Evolutionary conservation across 1,140 invertebrate species (phyloP).

Genomic region (Drosophila santomea): DNA sequence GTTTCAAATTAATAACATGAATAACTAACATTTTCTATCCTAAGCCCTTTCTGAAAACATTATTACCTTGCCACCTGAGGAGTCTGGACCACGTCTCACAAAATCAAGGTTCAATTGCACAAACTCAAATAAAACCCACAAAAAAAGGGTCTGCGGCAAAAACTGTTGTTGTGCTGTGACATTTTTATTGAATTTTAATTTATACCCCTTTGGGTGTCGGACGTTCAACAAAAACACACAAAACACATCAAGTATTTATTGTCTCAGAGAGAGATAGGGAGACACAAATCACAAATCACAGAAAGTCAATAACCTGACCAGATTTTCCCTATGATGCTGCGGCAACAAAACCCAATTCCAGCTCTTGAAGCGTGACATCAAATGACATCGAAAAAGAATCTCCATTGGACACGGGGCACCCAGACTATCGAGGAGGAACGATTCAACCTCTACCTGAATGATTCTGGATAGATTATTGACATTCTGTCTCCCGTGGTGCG

Average conservation of each 20-base stretch:
- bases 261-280: conserved; percentile 23
- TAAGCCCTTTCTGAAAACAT: not conserved
- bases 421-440: not conserved
- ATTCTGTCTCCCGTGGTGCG: conserved; percentile 38
- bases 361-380: conserved; percentile 75
- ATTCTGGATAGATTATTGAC: conserved; percentile 36
- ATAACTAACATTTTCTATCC: not conserved
- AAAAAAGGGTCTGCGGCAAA: conserved; percentile 16
- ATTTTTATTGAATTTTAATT: conserved; percentile 83
- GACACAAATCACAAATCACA: conserved; percentile 45
- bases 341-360: conserved; percentile 64
- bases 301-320: conserved; percentile 73
- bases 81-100: conserved; percentile 6
- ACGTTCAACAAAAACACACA: conserved; percentile 35
- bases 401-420: conserved; percentile 53
- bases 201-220: conserved; percentile 59
- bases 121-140: conserved; percentile 19
- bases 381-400: conserved; percentile 66
- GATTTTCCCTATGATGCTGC: conserved; percentile 36
- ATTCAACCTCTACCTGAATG: conserved; percentile 55
- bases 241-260: conserved; percentile 44
- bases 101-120: conserved; percentile 55
- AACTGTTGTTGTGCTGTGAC: conserved; percentile 63
- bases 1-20: not conserved
- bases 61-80: conserved; percentile 3